Base-by-base conservation (phyloP, 2,888 invertebrate genomes). In the Diplazon laetatorius region DNA sequence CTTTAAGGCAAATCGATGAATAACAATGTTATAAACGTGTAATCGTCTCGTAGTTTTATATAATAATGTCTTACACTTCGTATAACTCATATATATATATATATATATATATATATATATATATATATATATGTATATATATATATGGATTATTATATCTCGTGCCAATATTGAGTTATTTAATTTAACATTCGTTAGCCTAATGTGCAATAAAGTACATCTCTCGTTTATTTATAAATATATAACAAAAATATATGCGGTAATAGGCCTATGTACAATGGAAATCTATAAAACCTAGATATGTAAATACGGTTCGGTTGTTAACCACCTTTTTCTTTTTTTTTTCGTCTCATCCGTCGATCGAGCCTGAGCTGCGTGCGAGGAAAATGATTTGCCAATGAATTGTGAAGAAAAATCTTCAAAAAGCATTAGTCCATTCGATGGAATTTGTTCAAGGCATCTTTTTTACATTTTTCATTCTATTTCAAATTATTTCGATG, bases 181-280 rank as follows among this genome's bases (percentile, higher is more conserved):
- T 52, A 44, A 48, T 65, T 72, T 65, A 44, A 71, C 42, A 60
- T 55, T 25, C n/a, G 12, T 76, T 73, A 78, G n/a, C 55, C 62
- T 75, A 78, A 46, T 71, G 74, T 78, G 82, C 83, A 82, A 85
- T 85, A 85, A 86, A 87, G 85, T 87, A 87, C 83, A 83, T 84
- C 81, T 83, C 83, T 81, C 77, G 84, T 86, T 84, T 84, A 82
- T 81, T 80, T 82, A 82, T 84, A 86, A 82, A 83, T 84, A 84
- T 85, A 86, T 87, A 89, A 88, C 87, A 89, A 89, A 90, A 89
- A 89, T 89, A 90, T 86, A 89, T 85, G 87, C 78, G 74, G 86
- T 85, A 85, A 86, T 87, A 84, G 86, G 80, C 85, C 55, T 87
- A 89, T 89, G 63, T 89, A 89, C 89, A 89, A 84, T 87, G 87